phyloP scores from a whole-genome alignment of 2,113 vertebrate genomes.

The Haliaeetus leucogaster region DNA sequence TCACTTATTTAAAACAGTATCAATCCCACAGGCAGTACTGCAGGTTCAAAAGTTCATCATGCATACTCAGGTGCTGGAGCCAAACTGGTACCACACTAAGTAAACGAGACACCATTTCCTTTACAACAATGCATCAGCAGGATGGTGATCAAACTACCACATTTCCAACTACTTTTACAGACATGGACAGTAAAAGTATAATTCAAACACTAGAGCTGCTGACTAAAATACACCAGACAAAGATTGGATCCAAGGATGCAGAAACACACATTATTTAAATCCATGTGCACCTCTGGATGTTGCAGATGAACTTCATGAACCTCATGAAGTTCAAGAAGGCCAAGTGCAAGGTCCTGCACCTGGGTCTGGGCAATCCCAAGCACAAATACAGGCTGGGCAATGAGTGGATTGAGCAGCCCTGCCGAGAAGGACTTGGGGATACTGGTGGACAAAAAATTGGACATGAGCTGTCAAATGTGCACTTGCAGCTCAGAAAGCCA shows the following conservation, averaged over 20 bases:
- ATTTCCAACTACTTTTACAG: background rate
- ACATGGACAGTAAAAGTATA: background rate
- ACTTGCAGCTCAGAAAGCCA: background rate
- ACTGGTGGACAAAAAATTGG: background rate
- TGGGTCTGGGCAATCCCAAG: background rate
- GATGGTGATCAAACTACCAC: background rate
- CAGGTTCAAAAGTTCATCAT: slow-evolving; percentile 17
- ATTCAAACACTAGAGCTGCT: background rate
- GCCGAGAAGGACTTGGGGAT: fast-evolving
- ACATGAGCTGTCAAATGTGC: background rate
- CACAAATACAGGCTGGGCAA: background rate
- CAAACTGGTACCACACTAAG: background rate
- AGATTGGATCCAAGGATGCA: background rate
- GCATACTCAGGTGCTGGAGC: background rate
- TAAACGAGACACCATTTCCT: background rate
- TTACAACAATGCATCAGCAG: background rate
- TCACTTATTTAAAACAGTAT: background rate
- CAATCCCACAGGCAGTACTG: background rate
- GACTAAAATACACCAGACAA: background rate
- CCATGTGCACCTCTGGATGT: background rate
- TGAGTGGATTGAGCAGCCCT: background rate
- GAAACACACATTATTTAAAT: background rate
- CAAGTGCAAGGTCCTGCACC: background rate
- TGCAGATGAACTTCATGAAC: background rate
- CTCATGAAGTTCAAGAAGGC: background rate